A percentile compares a stretch with the other conserved stretches of the same genome.
Evolutionary conservation across 2,888 invertebrate genomes (phyloP).

Genomic region (Bugula neritina): DNA sequence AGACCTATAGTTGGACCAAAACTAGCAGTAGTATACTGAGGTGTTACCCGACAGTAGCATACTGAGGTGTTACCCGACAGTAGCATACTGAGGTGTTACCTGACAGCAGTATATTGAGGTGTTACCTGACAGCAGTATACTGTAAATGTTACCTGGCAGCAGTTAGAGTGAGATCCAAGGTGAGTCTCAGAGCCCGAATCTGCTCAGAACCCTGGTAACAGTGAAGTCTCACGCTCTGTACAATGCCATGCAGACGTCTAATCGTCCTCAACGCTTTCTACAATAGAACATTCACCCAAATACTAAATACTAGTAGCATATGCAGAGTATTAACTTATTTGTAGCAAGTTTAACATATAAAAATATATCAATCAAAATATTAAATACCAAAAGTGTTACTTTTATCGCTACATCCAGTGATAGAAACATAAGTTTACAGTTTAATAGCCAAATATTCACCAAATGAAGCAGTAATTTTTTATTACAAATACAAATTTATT

Average conservation of each 20-base stretch:
- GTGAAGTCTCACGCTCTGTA: slow-evolving; percentile 34
- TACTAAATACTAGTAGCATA: too few species aligned
- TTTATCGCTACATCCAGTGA: too few species aligned
- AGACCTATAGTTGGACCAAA: background rate
- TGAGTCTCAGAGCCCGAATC: slow-evolving; percentile 58
- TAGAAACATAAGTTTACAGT: too few species aligned
- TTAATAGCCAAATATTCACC: too few species aligned
- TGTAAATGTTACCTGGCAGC: slow-evolving; percentile 58
- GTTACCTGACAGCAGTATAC: background rate
- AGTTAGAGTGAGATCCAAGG: slow-evolving; percentile 61
- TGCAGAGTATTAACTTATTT: too few species aligned
- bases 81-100: too few species aligned
- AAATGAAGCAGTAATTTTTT: too few species aligned
- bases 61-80: background rate
- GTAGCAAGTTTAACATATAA: too few species aligned
- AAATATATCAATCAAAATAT: too few species aligned
- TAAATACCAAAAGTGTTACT: too few species aligned
- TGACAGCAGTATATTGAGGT: background rate
- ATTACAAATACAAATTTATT: too few species aligned
- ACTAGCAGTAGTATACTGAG: background rate
- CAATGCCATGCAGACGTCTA: slow-evolving; percentile 57
- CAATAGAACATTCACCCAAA: slow-evolving; percentile 34
- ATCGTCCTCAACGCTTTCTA: slow-evolving; percentile 60
- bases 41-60: background rate
- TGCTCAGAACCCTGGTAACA: slow-evolving; percentile 38